Conservation (phyloP, 2,797 vertebrate species). For the Megalops cyprinoides region DNA sequence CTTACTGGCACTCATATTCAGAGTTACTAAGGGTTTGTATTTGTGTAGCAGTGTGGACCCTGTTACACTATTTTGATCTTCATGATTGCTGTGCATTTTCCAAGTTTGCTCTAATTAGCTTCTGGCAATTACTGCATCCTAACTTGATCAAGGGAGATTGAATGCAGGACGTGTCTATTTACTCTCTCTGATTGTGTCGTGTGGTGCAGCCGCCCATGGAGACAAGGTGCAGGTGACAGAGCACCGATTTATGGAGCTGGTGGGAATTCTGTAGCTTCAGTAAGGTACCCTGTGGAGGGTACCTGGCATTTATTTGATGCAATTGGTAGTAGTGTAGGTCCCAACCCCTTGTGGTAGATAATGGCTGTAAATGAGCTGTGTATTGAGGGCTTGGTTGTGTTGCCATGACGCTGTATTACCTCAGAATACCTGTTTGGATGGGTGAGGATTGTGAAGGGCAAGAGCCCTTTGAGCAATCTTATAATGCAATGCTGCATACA, state of each 20-base stretch:
- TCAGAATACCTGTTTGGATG: not conserved
- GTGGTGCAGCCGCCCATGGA: not conserved
- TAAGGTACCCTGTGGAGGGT: not conserved
- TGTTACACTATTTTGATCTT: too few relatives aligned
- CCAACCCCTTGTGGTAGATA: not conserved
- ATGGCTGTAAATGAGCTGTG: constrained; percentile 31
- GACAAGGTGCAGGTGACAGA: not conserved
- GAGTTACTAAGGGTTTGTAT: too few relatives aligned
- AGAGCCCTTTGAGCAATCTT: too few relatives aligned
- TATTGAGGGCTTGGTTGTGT: constrained; percentile 23
- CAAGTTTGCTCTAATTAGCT: not conserved
- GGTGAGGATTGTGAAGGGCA: too few relatives aligned
- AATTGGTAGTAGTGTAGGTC: not conserved
- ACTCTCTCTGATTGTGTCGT: constrained; percentile 5
- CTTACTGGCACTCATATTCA: too few relatives aligned
- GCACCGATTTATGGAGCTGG: not conserved
- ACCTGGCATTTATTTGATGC: not conserved
- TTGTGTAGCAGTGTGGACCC: too few relatives aligned
- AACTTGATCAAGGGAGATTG: not conserved
- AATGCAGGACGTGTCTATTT: not conserved
- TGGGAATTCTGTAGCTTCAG: not conserved
- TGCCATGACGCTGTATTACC: too few relatives aligned
- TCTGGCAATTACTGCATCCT: not conserved
- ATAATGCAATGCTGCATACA: too few relatives aligned
- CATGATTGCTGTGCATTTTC: not conserved